A percentile compares a stretch with the other conserved stretches of the same genome.
Conservation (phyloP, 2,888 invertebrate species). For the Arge pagana region DNA sequence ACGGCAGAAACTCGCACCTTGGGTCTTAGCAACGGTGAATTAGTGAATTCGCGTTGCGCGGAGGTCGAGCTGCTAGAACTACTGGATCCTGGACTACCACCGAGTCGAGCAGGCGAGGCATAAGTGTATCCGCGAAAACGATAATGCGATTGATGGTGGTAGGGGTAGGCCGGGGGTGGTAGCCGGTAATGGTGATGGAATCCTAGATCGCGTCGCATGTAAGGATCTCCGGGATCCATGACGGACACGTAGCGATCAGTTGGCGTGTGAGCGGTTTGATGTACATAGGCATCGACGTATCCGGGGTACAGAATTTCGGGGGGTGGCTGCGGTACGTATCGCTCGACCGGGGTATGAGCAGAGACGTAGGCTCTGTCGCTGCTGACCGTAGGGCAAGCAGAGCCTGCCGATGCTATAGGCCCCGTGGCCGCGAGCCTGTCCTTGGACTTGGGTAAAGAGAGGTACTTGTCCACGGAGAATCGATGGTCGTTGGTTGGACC, state of each 20-base stretch:
- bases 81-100: conserved; percentile 60
- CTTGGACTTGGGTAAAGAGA: conserved; percentile 52
- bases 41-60: conserved; percentile 55
- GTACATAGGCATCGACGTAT: conserved; percentile 64
- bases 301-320: conserved; percentile 55
- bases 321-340: conserved; percentile 67
- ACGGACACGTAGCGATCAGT: conserved; percentile 73
- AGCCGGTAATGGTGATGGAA: conserved; percentile 64
- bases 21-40: conserved; percentile 56
- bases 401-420: conserved; percentile 40
- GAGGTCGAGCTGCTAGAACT: conserved; percentile 61
- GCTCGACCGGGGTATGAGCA: conserved; percentile 75
- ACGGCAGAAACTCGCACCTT: conserved; percentile 54
- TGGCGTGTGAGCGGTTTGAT: conserved; percentile 72
- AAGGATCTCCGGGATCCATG: conserved; percentile 61
- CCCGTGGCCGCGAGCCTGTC: conserved; percentile 47
- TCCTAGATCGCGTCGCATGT: conserved; percentile 65
- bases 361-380: conserved; percentile 45
- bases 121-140: conserved; percentile 54
- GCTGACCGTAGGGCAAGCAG: conserved; percentile 30
- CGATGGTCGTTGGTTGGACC: conserved; percentile 39
- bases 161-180: conserved; percentile 58
- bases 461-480: conserved; percentile 50
- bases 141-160: conserved; percentile 54
- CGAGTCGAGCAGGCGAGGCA: conserved; percentile 48